Evolutionary conservation across 1,140 invertebrate genomes (phyloP), one percentile per base, ranked within the genome.

Genomic region (Drosophila sulfurigaster): DNA sequence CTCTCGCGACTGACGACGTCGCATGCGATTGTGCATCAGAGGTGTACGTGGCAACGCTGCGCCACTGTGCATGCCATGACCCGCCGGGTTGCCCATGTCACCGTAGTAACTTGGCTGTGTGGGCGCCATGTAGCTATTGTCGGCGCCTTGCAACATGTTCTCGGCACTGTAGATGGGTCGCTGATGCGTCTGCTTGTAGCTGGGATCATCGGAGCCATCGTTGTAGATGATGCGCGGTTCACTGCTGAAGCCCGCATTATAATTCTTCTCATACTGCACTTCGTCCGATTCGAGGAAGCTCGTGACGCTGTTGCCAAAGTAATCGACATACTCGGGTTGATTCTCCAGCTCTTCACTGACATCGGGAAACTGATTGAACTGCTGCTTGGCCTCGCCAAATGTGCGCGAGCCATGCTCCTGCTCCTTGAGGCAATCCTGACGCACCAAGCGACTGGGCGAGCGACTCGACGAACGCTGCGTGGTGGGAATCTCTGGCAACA

Each of bases 201-300:
- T 65, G 25, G 77, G 74, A 15, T 89, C 86, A 7, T 91, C 86
- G 5, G 89, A 78, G 35, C 81, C 83, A 68, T 92, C 76, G 41
- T 92, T 92, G 67, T 82, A 92, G n/a, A 92, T 91, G 10, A 92
- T 92, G n/a, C 91, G 81, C n/a, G 91, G 91, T 30, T 92, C 91
- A 38, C 91, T 92, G 69, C 82, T 92, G 43, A 90, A 92, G 20
- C 82, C 91, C 0, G 86, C 78, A 56, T 88, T 92, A 57, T 92
- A 92, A 25, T 79, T 91, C 16, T 91, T 90, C 70, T 92, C 91
- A 48, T 92, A 92, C 52, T 92, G 91, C 43, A 92, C 78, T 48
- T 93, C 92, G 3, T 93, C 92, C 7, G 83, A 86, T 52, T 93
- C 92, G 5, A 92, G 67, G 51, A 93, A 93, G 11, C 87, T 91